A percentile compares a stretch with the other conserved stretches of the same genome.
phyloP scores from a whole-genome alignment of 2,888 invertebrate species.

The Lacanobia wlatinum region DNA sequence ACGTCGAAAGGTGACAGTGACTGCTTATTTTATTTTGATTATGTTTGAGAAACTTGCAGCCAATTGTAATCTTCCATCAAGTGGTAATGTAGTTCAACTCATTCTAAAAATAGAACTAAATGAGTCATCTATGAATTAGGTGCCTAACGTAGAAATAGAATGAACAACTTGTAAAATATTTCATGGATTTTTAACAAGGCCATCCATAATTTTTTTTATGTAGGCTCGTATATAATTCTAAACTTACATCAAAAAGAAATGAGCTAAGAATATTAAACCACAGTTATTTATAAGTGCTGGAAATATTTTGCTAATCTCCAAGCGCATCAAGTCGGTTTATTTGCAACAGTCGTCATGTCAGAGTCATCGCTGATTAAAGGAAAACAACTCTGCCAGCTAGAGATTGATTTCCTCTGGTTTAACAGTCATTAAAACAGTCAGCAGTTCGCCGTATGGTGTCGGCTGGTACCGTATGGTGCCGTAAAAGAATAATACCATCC shows the following conservation, averaged over 20 bases:
- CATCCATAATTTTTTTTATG: conserved; percentile 31
- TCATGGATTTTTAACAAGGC: background rate
- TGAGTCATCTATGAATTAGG: no score
- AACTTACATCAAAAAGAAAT: conserved; percentile 35
- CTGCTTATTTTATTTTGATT: background rate
- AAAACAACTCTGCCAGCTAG: no score
- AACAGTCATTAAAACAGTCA: no score
- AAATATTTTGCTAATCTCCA: conserved; percentile 6
- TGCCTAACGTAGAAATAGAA: background rate
- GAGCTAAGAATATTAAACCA: background rate
- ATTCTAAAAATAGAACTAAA: no score
- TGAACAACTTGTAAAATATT: background rate
- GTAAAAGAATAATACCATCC: no score
- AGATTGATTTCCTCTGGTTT: background rate
- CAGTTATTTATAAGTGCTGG: conserved; percentile 8
- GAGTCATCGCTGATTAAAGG: background rate
- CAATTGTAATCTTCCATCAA: no score
- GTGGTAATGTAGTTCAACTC: no score
- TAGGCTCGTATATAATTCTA: background rate
- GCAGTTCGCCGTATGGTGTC: no score
- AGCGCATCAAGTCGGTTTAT: background rate
- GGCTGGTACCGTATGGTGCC: no score
- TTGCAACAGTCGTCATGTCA: background rate
- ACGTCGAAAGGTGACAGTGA: background rate
- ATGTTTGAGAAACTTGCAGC: no score